Evolutionary conservation across 1,140 invertebrate species (phyloP).

Genomic region (Microplitis demolitor): DNA sequence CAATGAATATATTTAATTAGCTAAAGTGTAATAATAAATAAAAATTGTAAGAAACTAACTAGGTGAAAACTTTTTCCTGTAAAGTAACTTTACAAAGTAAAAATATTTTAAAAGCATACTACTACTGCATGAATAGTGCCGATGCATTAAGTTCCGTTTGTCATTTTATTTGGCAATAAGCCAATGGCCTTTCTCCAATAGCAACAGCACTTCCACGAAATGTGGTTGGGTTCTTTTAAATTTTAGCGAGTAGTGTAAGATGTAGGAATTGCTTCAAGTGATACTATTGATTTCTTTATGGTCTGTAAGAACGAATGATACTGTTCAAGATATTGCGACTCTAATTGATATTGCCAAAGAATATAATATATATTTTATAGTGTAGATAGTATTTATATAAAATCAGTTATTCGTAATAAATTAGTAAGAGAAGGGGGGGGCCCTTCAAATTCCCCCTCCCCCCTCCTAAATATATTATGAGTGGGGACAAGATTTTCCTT

Average conservation of each 20-base stretch:
- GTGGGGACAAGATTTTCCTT: too few relatives aligned
- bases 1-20: too few relatives aligned
- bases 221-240: background rate
- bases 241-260: background rate
- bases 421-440: too few relatives aligned
- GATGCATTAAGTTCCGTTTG: slow-evolving; percentile 25
- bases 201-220: slow-evolving; percentile 3
- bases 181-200: slow-evolving; percentile 33
- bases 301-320: too few relatives aligned
- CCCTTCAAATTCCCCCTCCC: too few relatives aligned
- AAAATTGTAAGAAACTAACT: background rate
- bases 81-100: background rate
- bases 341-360: too few relatives aligned
- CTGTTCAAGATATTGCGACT: too few relatives aligned
- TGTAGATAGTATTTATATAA: too few relatives aligned
- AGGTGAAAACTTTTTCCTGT: background rate
- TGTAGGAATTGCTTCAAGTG: background rate
- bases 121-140: slow-evolving; percentile 26
- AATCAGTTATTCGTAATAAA: too few relatives aligned
- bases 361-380: too few relatives aligned
- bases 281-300: slow-evolving; percentile 1
- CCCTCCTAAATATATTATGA: too few relatives aligned
- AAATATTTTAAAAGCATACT: slow-evolving; percentile 10
- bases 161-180: slow-evolving; percentile 27
- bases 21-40: too few relatives aligned